Base-by-base conservation (phyloP, 2,797 vertebrate genomes). In the Holocentrus rufus region DNA sequence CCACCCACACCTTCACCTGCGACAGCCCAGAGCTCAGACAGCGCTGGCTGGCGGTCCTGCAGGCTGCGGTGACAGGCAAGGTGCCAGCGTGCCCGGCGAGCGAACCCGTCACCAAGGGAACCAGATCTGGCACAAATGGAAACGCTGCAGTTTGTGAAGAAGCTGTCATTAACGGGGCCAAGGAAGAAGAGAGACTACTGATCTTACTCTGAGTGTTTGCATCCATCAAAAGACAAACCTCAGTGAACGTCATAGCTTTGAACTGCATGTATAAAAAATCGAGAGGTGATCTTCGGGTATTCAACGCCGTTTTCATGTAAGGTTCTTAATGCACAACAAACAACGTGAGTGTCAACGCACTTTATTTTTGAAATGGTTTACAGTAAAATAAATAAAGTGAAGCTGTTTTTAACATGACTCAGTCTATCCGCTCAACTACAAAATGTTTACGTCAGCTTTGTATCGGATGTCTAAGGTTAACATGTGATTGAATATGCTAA, bases 31-130 rank as follows among this genome's bases (percentile, higher is more conserved):
- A 97, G 70, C 87, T 96, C 23, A 96, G 95, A 72, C 93, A 92
- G 76, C 94, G 93, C 79, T 98, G 97, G 97, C 77, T 98, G 13
- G 92, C 91, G 58, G 87, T 93, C 65, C 95, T 98, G 47, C 88
- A 91, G 65, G 85, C 90, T 10, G 95, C 96, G 4, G 94, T 91
- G 75, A 93, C 83, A 22, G 94, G 94, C 75, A 89, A 93, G 89
- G 89, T 89, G 0, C 64, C 87, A 39, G 89, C 91, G 20, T 53
- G n/a, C 31, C 11, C 65, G 0, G 11, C 42, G 0, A 0, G 59
- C 1, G 20, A 47, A 3, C 17, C 10, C 15, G 53, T 65, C 18
- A 22, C 17, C 64, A 68, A 14, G 7, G 71, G 69, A 44, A 54
- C 59, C 4, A 23, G 62, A 50, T 65, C 57, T 62, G 44, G 7